Percentiles rank a stretch among this genome's conserved stretches.
These are phyloP conservation scores for Leptinotarsa juncta DNA, from an alignment of 2,888 invertebrate genomes.

Conservation along the genomic window DNA sequence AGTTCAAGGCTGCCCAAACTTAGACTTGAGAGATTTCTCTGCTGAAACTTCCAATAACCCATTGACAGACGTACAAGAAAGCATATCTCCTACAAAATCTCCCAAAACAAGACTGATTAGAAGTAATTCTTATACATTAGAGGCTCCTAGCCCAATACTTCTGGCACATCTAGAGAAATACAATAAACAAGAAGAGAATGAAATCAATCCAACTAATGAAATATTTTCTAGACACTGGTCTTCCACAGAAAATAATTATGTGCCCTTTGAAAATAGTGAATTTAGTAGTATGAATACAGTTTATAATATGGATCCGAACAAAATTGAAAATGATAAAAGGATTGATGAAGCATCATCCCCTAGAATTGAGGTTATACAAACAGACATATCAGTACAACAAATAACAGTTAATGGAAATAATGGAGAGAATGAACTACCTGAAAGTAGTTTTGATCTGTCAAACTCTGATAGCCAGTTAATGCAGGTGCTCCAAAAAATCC, in stretches of 20 bases:
- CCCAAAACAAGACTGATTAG: slow-evolving; percentile 70
- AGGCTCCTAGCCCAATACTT: slow-evolving; percentile 81
- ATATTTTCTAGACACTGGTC: slow-evolving; percentile 39
- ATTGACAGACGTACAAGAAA: not conserved
- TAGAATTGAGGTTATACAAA: slow-evolving; percentile 55
- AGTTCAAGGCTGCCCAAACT: slow-evolving; percentile 1
- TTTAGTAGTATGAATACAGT: slow-evolving; percentile 48
- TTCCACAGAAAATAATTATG: slow-evolving; percentile 46
- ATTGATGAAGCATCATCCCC: slow-evolving; percentile 41
- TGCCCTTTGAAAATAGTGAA: slow-evolving; percentile 45
- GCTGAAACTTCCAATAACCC: slow-evolving; percentile 3
- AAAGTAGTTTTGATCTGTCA: slow-evolving; percentile 40
- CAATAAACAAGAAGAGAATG: slow-evolving; percentile 26
- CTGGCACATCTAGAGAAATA: slow-evolving; percentile 72
- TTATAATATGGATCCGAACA: slow-evolving; percentile 33
- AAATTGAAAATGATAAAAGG: slow-evolving; percentile 4
- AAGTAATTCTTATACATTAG: slow-evolving; percentile 83
- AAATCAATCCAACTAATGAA: slow-evolving; percentile 17
- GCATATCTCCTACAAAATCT: slow-evolving; percentile 29
- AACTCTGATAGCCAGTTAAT: slow-evolving; percentile 49
- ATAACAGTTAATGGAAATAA: slow-evolving; percentile 49
- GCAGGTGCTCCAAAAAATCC: slow-evolving; percentile 52
- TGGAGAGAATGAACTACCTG: slow-evolving; percentile 32
- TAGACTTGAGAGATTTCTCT: slow-evolving; percentile 22
- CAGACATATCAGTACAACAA: slow-evolving; percentile 57